Percentiles rank a stretch among this genome's conserved stretches.
These are phyloP conservation scores for Stictonetta naevosa DNA, from an alignment of 2,113 vertebrate species.

Conservation along the genomic window DNA sequence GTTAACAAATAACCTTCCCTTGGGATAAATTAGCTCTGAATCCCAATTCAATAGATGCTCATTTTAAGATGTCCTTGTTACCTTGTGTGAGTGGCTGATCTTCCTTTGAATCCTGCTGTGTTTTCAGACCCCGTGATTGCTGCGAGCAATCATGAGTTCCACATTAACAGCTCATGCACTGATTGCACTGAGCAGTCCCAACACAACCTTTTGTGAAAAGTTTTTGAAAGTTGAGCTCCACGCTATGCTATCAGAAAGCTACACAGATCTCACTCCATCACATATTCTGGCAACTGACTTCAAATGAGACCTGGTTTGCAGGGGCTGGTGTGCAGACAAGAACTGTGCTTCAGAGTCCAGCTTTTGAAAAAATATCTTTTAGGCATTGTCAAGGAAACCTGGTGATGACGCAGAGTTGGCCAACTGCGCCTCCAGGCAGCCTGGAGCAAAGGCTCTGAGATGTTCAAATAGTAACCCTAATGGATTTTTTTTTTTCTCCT, in stretches of 20 bases:
- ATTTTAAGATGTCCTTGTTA: background rate
- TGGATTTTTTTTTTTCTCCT: background rate
- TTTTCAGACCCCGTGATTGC: background rate
- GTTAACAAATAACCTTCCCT: background rate
- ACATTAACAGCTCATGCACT: background rate
- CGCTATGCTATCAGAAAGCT: fast-evolving
- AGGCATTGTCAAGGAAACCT: conserved; percentile 25
- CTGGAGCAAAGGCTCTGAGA: conserved; percentile 47
- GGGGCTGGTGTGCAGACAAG: background rate
- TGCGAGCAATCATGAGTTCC: background rate
- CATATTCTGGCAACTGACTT: background rate
- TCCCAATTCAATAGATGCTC: background rate
- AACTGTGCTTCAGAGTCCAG: background rate
- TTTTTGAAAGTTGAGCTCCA: background rate
- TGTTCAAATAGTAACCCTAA: background rate
- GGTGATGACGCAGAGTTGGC: background rate
- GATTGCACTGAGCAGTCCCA: background rate
- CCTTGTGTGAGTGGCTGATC: background rate
- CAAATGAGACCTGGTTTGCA: background rate
- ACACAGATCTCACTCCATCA: background rate
- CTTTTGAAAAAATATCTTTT: background rate
- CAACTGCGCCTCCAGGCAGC: conserved; percentile 54
- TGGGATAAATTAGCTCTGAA: conserved; percentile 24
- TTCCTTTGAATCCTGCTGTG: background rate
- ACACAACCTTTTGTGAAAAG: background rate